A percentile compares a stretch with the other conserved stretches of the same genome.
Evolutionary conservation across 2,888 invertebrate genomes (phyloP).

Genomic region (Agriopis aurantiaria): DNA sequence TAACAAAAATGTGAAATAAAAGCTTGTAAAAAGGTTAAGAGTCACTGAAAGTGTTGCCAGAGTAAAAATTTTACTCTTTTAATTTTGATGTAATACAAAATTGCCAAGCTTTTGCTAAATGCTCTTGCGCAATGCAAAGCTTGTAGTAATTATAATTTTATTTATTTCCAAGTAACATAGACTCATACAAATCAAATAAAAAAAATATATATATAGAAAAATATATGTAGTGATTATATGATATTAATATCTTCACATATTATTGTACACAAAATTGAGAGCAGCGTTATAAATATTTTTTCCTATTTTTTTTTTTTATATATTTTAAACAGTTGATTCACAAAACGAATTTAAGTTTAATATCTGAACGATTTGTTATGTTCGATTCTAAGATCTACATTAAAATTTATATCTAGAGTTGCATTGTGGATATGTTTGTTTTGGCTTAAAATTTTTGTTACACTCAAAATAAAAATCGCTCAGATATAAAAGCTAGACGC

Average conservation of each 20-base stretch:
- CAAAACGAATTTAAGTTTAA: slow-evolving; percentile 5
- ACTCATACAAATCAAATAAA: too few relatives aligned
- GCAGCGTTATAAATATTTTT: background rate
- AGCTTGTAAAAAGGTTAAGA: too few relatives aligned
- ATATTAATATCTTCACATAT: background rate
- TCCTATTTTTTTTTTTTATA: background rate
- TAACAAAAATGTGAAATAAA: too few relatives aligned
- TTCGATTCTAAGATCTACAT: background rate
- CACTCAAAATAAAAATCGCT: background rate
- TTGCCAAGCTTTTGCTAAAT: too few relatives aligned
- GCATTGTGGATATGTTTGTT: slow-evolving; percentile 4
- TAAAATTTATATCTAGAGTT: slow-evolving; percentile 8
- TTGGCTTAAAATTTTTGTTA: background rate
- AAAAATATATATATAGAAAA: too few relatives aligned
- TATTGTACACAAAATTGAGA: background rate
- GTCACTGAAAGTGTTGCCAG: too few relatives aligned
- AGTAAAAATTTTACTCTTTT: too few relatives aligned
- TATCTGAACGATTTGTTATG: background rate
- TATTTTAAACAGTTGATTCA: background rate
- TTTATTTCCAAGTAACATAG: too few relatives aligned
- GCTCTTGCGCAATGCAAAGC: too few relatives aligned
- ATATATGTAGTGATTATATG: too few relatives aligned
- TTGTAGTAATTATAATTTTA: too few relatives aligned
- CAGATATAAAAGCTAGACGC: slow-evolving; percentile 8
- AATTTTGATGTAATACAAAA: too few relatives aligned